Conservation (phyloP, 2,888 invertebrate genomes). For the Andrena marginata region DNA sequence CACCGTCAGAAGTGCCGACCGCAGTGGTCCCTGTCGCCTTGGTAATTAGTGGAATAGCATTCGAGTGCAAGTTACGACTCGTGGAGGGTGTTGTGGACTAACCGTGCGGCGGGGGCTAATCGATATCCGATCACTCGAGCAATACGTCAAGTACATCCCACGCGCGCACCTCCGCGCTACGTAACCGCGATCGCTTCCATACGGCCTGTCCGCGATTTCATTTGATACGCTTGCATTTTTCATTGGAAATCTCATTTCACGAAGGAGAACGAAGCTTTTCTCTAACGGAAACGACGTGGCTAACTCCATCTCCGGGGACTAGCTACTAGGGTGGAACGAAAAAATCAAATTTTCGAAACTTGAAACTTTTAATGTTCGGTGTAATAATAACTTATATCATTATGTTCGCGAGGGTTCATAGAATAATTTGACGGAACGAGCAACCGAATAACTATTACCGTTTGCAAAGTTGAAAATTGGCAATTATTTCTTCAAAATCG, state of each 20-base stretch:
- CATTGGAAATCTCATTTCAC: constrained; percentile 1
- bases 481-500: no score
- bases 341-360: no score
- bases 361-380: no score
- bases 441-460: no score
- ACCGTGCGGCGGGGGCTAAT: constrained; percentile 76
- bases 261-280: background rate
- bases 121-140: constrained; percentile 83
- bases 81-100: constrained; percentile 74
- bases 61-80: constrained; percentile 81
- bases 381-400: no score
- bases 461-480: no score
- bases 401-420: no score
- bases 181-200: constrained; percentile 47
- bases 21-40: constrained; percentile 76
- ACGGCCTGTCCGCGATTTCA: constrained; percentile 17
- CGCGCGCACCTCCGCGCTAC: constrained; percentile 67
- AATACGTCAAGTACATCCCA: constrained; percentile 83
- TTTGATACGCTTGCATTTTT: constrained; percentile 22
- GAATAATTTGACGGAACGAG: no score
- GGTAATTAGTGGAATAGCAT: constrained; percentile 82
- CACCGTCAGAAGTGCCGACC: constrained; percentile 75
- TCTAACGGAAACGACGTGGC: background rate
- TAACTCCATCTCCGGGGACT: no score
- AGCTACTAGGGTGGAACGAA: no score